Percentiles rank a stretch among this genome's conserved stretches.
These are phyloP conservation scores for Leucophora obtusa DNA, from an alignment of 2,888 invertebrate species.

Conservation along the genomic window DNA sequence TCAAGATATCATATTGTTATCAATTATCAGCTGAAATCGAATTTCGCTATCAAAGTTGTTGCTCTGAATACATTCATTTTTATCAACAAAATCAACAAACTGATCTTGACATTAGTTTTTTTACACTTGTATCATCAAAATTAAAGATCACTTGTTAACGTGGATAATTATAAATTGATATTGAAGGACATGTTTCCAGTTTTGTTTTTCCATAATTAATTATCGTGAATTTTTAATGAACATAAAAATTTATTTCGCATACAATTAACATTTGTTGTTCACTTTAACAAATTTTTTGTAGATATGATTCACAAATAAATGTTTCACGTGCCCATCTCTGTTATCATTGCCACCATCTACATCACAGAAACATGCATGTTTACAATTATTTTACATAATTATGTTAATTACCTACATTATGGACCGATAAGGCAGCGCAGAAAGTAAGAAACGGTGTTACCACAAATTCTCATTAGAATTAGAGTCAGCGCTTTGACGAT, in stretches of 20 bases:
- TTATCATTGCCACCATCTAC: background rate
- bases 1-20: slow-evolving; percentile 6
- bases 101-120: slow-evolving; percentile 40
- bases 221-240: no score
- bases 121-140: background rate
- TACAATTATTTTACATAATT: background rate
- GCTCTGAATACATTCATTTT: slow-evolving; percentile 12
- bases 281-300: no score
- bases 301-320: no score
- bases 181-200: no score
- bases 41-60: slow-evolving; percentile 38
- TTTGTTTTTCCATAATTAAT: no score
- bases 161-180: background rate
- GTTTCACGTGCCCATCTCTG: no score
- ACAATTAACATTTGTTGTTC: no score
- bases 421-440: background rate
- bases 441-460: background rate
- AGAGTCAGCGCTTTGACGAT: no score
- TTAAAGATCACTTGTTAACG: background rate
- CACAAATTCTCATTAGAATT: background rate
- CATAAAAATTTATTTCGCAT: no score
- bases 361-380: background rate
- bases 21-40: slow-evolving; percentile 36
- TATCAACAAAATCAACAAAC: slow-evolving; percentile 22
- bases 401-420: background rate